Evolutionary conservation across 1,140 invertebrate species (phyloP).

Genomic region (Tyrophagus putrescentiae): DNA sequence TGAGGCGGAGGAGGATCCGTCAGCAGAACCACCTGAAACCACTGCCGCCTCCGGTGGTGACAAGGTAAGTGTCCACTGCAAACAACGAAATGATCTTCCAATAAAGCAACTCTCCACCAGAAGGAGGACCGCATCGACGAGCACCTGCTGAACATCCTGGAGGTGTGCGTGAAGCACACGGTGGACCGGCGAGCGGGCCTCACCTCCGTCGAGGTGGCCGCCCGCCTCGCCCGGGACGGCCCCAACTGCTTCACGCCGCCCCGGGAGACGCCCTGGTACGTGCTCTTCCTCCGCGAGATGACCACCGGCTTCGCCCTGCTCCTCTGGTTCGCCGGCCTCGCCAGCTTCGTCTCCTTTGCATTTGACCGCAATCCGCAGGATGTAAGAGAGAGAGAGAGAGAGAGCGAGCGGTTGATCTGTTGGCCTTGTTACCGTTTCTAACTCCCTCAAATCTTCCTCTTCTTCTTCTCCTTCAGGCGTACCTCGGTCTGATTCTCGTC

Average conservation of each 20-base stretch:
- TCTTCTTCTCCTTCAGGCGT: neutral
- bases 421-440: no score
- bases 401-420: no score
- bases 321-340: slow-evolving; percentile 1
- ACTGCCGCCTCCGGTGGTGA: no score
- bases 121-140: neutral
- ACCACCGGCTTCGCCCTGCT: neutral
- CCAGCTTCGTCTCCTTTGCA: neutral
- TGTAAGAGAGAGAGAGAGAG: neutral
- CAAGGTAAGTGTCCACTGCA: no score
- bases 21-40: no score
- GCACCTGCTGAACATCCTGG: neutral
- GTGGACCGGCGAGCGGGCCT: neutral
- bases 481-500: slow-evolving; percentile 30
- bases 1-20: no score
- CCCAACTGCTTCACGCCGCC: neutral
- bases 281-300: neutral
- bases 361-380: neutral
- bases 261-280: neutral
- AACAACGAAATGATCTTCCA: no score
- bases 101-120: no score
- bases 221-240: neutral
- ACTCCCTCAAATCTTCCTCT: neutral
- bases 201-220: neutral
- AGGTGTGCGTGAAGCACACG: neutral